Base-by-base conservation (phyloP, 2,888 invertebrate species). In the Rhamnusium bicolor region DNA sequence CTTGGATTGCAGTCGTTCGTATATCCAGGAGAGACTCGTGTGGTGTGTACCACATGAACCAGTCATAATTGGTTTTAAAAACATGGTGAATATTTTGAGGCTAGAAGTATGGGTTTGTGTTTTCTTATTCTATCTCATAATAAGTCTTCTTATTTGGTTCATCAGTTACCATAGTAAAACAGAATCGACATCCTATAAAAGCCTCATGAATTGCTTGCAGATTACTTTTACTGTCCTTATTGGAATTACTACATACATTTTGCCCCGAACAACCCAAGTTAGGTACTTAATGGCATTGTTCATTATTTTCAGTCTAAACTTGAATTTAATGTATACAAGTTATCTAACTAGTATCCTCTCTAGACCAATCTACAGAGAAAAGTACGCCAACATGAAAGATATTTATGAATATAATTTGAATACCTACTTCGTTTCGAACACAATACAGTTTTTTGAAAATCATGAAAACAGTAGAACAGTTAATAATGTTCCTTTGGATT, bases 31-130 rank as follows among this genome's bases (percentile, higher is more conserved):
- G 72, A 81, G 83, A 3, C 73, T 86, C 3, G 77, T 83, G 0
- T 86, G 86, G 84, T 85, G 87, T 47, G 86, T 86, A 2, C 85
- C 87, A 0, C 85, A 86, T 68, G 84, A 85, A 2, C 80, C 82
- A 10, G 56, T 80, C 6, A 53, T 73, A 12, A 24, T 75, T 6
- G 75, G 74, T 1, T 51, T 75, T 49, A 63, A 62, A 12, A 72
- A 71, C n/a, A 62, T 79, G 74, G 29, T 74, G 8, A 29, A 56
- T 29, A 77, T 75, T 18, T 49, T 79, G 18, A 61, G 68, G 2
- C 46, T 10, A 12, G 60, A 70, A 10, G 72, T 74, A 5, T 77
- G 77, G 77, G 29, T 73, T 16, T 62, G 63, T 14, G 10, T 73
- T 1, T 10, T 62, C 4, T 10, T 67, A 6, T 2, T 72, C 0